Conservation (phyloP, 2,113 vertebrate species). For the Oxygymnocypris stewartii region DNA sequence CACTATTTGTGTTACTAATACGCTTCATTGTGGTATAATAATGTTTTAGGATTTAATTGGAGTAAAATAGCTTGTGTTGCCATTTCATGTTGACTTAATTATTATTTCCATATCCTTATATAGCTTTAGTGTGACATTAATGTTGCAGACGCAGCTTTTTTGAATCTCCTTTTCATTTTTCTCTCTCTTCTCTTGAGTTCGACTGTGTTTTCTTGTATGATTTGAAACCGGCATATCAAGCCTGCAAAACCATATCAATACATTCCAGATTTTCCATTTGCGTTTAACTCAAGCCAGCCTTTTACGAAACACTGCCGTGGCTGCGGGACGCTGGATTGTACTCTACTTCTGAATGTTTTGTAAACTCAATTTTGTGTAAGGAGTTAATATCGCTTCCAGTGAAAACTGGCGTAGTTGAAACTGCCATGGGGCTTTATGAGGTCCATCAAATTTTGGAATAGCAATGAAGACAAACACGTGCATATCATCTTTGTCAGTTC, state of each 20-base stretch:
- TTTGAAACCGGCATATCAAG: not conserved
- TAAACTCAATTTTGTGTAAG: not conserved
- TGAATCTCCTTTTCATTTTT: slow-evolving; percentile 21
- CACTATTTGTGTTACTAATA: not conserved
- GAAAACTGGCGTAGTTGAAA: slow-evolving; percentile 24
- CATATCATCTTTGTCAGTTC: not conserved
- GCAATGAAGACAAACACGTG: not conserved
- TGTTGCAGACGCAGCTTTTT: not conserved
- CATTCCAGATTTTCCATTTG: slow-evolving; percentile 30
- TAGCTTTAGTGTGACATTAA: slow-evolving; percentile 32
- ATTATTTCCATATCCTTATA: not conserved
- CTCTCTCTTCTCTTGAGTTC: not conserved
- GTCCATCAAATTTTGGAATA: not conserved
- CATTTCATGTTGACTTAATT: not conserved
- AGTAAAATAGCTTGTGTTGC: no score
- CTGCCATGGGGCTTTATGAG: slow-evolving; percentile 28
- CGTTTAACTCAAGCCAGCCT: not conserved
- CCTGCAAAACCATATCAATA: slow-evolving; percentile 14
- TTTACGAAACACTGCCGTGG: slow-evolving; percentile 28
- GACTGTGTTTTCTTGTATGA: not conserved
- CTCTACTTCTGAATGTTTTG: slow-evolving; percentile 33
- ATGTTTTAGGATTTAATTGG: not conserved
- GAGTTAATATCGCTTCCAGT: slow-evolving; percentile 22
- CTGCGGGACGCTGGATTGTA: slow-evolving; percentile 21
- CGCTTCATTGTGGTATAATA: not conserved